phyloP scores from a whole-genome alignment of 1,140 invertebrate species.

The Achatina immaculata region DNA sequence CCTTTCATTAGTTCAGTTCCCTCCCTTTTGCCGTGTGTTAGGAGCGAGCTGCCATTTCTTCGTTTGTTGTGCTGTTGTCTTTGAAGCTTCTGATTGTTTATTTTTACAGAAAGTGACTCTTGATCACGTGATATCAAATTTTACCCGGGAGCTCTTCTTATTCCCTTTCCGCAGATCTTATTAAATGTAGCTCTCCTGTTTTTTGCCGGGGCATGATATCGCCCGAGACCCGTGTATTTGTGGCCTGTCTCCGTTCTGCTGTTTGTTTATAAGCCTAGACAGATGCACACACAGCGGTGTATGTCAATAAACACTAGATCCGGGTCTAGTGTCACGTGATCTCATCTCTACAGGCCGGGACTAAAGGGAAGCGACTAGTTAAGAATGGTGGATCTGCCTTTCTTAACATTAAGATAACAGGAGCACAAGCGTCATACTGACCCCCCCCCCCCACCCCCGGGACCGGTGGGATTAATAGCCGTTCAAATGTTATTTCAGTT shows the following conservation, averaged over 20 bases:
- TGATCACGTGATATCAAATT: not conserved
- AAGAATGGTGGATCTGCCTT: not conserved
- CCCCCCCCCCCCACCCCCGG: too few species aligned
- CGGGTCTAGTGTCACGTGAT: not conserved
- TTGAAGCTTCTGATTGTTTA: not conserved
- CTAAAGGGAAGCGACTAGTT: not conserved
- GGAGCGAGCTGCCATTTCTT: not conserved
- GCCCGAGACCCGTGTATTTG: not conserved
- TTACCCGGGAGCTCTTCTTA: not conserved
- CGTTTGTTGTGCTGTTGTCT: conserved; percentile 12
- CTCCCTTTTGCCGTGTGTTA: not conserved
- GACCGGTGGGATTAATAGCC: too few species aligned
- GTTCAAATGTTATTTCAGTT: too few species aligned
- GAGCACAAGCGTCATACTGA: too few species aligned
- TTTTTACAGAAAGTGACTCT: not conserved
- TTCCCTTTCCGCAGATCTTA: not conserved
- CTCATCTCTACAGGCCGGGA: not conserved
- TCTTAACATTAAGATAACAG: not conserved
- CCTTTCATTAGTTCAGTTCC: not conserved
- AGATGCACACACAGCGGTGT: not conserved
- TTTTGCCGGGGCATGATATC: not conserved
- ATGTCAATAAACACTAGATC: not conserved
- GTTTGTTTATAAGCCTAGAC: not conserved
- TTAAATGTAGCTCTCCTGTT: not conserved
- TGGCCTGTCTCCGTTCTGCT: not conserved